These are phyloP conservation scores for Coelinius sp. DNA, from an alignment of 2,888 invertebrate genomes.

Conservation along the genomic window DNA sequence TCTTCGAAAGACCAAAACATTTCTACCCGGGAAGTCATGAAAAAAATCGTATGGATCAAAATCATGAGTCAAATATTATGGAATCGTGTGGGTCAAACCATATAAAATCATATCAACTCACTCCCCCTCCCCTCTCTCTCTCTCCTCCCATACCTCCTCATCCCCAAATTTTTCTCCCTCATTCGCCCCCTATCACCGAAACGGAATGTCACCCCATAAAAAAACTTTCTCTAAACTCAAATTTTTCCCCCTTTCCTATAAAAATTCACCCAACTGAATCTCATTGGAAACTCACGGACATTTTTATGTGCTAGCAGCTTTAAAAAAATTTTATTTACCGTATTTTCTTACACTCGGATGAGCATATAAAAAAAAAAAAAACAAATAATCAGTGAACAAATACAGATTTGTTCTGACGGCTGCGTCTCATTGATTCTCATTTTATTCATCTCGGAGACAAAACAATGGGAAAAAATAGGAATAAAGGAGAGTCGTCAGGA, in stretches of 20 bases:
- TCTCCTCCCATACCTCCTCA: no score
- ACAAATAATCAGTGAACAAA: not conserved
- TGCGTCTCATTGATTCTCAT: not conserved
- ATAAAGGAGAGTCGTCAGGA: not conserved
- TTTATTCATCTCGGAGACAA: not conserved
- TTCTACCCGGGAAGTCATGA: no score
- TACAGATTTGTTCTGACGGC: not conserved
- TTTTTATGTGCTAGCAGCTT: not conserved
- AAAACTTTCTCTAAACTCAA: not conserved
- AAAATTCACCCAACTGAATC: not conserved
- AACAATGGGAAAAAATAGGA: not conserved
- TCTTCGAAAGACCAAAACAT: no score
- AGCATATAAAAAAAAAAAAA: not conserved
- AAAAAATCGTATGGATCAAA: no score
- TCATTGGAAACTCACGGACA: not conserved
- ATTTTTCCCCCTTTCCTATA: not conserved
- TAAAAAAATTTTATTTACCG: not conserved
- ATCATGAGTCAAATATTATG: no score
- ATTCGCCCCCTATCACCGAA: no score
- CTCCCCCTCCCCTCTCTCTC: no score
- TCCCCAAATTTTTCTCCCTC: no score
- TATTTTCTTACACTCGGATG: not conserved
- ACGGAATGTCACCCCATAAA: no score
- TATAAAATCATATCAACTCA: no score
- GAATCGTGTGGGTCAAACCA: no score